Base-by-base conservation (phyloP, 2,797 vertebrate species). In the Cichlasoma orientale region DNA sequence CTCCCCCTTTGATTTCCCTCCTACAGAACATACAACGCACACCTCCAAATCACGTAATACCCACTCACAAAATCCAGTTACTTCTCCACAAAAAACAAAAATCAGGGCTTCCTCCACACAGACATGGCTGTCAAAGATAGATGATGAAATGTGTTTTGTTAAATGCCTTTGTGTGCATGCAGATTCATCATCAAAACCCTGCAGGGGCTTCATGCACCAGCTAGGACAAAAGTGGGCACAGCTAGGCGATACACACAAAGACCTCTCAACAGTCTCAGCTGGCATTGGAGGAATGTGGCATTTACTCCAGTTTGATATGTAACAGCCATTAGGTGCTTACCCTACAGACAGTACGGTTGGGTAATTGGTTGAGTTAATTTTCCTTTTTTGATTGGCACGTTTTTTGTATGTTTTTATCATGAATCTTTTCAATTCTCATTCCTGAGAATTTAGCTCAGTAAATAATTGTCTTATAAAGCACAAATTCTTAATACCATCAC, bases 1-100 rank as follows among this genome's bases (percentile, higher is more conserved):
- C 38, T 68, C 47, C 41, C 13, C 31, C 16, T 85, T 80, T 86
- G 75, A 69, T 74, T 74, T 81, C n/a, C 83, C 81, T 63, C 79
- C 81, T 68, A 61, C 79, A 77, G 21, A 29, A 36, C 59, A 80
- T 47, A 14, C 11, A 57, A 83, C 72, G 36, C 56, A 80, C 19
- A 47, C 70, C 75, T 69, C 79, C 56, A 41, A 69, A 74, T 25
- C 58, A 47, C 61, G 54, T 38, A 74, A 84, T 74, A 56, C 59
- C 50, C 53, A 53, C 70, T 56, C 77, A 58, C 70, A 74, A 55
- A 80, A 79, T 76, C 74, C 80, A 75, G 53, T 80, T 73, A 75
- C 53, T 73, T 55, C n/a, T 23, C 27, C 33, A 72, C 18, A 71
- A 38, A 31, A 33, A 33, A 63, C 54, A 66, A n/a, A 80, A 57